These are phyloP conservation scores for Dicerorhinus sumatrensis DNA, from an alignment of 2,113 vertebrate genomes.

Conservation along the genomic window DNA sequence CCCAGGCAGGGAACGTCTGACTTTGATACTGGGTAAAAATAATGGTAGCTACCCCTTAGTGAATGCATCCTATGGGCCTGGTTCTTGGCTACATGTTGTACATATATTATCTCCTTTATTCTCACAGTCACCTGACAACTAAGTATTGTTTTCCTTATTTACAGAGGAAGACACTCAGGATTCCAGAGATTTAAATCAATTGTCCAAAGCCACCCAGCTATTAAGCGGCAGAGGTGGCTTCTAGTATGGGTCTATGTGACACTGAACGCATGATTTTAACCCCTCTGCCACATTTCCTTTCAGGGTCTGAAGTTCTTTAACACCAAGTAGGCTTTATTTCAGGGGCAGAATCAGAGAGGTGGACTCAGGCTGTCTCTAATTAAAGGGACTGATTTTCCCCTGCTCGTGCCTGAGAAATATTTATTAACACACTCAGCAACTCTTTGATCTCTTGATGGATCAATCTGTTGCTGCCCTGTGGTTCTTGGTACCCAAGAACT, in stretches of 20 bases:
- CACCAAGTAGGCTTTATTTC: not conserved
- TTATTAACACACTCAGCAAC: not conserved
- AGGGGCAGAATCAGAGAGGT: not conserved
- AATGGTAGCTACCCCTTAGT: not conserved
- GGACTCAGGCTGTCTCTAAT: not conserved
- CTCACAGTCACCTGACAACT: not conserved
- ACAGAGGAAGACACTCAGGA: not conserved
- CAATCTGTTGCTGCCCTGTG: not conserved
- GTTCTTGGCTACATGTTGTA: not conserved
- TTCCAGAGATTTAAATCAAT: not conserved
- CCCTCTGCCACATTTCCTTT: not conserved
- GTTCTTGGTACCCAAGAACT: not conserved
- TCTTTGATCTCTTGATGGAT: not conserved
- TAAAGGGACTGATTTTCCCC: not conserved
- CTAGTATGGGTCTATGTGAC: not conserved
- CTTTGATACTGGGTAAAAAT: not conserved
- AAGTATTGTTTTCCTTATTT: not conserved
- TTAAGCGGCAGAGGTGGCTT: not conserved
- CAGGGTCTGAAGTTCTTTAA: not conserved
- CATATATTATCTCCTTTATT: not conserved
- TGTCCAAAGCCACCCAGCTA: not conserved
- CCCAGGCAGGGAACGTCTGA: not conserved
- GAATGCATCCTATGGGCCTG: not conserved
- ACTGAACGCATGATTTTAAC: not conserved
- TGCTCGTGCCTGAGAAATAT: not conserved